phyloP scores from a whole-genome alignment of 1,140 invertebrate genomes.

The Pogonus chalceus region DNA sequence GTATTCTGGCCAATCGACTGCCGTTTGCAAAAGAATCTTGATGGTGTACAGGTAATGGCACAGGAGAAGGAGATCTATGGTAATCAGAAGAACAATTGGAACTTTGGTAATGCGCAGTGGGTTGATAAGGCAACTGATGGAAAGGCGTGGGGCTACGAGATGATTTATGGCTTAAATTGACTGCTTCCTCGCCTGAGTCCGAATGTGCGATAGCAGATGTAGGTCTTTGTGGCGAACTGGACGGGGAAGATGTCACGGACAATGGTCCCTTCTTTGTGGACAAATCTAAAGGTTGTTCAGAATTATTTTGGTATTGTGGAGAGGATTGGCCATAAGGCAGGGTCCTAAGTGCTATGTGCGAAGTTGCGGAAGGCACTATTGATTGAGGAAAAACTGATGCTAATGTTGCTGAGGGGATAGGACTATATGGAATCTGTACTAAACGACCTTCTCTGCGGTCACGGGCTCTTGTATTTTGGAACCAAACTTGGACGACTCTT shows the following conservation, averaged over 20 bases:
- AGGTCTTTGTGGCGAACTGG: constrained; percentile 48
- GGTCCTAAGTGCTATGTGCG: constrained; percentile 4
- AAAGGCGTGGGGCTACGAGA: constrained; percentile 50
- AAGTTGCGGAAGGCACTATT: constrained; percentile 16
- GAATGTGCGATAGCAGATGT: constrained; percentile 42
- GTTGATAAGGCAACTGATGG: constrained; percentile 34
- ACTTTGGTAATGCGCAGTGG: constrained; percentile 40
- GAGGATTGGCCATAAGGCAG: constrained; percentile 17
- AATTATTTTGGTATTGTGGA: constrained; percentile 31
- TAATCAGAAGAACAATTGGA: constrained; percentile 40
- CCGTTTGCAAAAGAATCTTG: constrained; percentile 24
- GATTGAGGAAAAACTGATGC: constrained; percentile 1
- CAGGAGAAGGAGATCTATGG: constrained; percentile 38
- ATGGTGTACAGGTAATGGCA: not conserved
- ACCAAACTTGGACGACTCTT: constrained; percentile 94
- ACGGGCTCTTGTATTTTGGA: constrained; percentile 92
- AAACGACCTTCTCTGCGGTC: constrained; percentile 68
- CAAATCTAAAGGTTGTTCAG: constrained; percentile 78
- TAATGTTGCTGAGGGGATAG: constrained; percentile 11
- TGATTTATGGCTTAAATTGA: constrained; percentile 59
- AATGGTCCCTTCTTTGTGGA: constrained; percentile 62
- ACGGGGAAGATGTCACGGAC: constrained; percentile 45
- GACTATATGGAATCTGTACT: constrained; percentile 41
- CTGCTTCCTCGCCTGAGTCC: constrained; percentile 54
- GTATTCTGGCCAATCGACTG: constrained; percentile 37